Percentiles rank a stretch among this genome's conserved stretches.
phyloP scores from a whole-genome alignment of 2,888 invertebrate species.

The Dicyrtoma fusca region DNA sequence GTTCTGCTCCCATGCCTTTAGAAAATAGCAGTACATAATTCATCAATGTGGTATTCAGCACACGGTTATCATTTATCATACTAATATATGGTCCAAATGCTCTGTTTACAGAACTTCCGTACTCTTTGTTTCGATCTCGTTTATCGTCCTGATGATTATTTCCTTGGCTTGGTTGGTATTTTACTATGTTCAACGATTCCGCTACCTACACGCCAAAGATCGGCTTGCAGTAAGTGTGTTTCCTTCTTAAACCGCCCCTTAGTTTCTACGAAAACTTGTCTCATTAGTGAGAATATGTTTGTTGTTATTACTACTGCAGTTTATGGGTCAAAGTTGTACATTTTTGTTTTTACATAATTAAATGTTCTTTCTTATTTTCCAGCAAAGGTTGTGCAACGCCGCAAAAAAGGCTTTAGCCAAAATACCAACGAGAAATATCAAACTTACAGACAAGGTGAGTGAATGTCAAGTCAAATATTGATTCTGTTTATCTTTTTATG shows the following conservation, averaged over 20 bases:
- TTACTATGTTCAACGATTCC: conserved; percentile 92
- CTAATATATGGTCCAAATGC: no score
- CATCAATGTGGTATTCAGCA: no score
- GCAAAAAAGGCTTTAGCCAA: conserved; percentile 92
- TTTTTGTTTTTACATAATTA: neutral
- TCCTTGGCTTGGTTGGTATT: conserved; percentile 94
- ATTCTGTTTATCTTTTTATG: no score
- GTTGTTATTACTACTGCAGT: no score
- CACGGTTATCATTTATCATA: no score
- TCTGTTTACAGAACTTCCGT: conserved; percentile 80
- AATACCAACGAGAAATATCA: conserved; percentile 87
- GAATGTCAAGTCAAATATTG: no score
- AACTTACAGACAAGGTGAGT: conserved; percentile 66
- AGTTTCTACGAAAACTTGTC: no score
- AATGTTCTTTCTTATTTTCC: conserved; percentile 58
- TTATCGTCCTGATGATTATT: conserved; percentile 93
- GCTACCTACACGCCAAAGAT: conserved; percentile 93
- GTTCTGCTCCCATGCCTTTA: no score
- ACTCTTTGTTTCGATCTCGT: conserved; percentile 91
- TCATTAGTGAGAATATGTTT: no score
- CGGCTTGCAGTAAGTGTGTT: conserved; percentile 75
- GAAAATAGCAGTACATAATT: no score
- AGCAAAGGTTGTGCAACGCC: conserved; percentile 87
- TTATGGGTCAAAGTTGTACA: no score
- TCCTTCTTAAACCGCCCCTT: neutral